A percentile compares a stretch with the other conserved stretches of the same genome.
Conservation (phyloP, 2,797 vertebrate genomes). For the Tamandua tetradactyla region DNA sequence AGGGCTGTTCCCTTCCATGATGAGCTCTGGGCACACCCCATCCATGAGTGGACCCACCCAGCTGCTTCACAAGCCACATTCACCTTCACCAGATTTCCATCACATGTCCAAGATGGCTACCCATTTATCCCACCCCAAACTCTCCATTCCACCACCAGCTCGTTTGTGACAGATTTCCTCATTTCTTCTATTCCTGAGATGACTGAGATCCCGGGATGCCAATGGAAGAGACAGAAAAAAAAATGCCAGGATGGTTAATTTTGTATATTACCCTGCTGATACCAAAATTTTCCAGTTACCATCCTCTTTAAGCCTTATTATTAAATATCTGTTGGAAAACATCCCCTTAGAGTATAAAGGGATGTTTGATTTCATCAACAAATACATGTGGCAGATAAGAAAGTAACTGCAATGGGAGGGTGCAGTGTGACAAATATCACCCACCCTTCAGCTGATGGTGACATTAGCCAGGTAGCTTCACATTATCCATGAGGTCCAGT, state of each 20-base stretch:
- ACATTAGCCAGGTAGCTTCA: background rate
- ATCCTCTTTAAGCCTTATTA: background rate
- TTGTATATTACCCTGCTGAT: background rate
- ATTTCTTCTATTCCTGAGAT: background rate
- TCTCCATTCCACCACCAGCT: background rate
- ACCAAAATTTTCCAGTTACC: background rate
- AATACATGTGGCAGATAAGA: background rate
- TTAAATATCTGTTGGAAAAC: background rate
- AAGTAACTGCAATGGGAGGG: background rate
- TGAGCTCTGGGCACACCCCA: background rate
- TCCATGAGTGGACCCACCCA: background rate
- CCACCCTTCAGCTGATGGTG: background rate
- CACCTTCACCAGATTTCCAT: no score
- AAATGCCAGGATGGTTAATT: background rate
- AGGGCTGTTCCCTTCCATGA: background rate
- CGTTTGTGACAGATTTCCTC: background rate
- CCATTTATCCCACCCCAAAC: background rate
- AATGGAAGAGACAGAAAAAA: background rate
- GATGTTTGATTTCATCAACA: background rate
- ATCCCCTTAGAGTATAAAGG: background rate
- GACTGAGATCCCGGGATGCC: background rate
- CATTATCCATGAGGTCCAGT: accelerated
- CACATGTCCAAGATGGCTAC: background rate
- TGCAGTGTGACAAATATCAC: no score
- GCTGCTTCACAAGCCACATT: no score